Evolutionary conservation across 2,113 vertebrate species (phyloP).

Genomic region (Crotophaga sulcirostris): DNA sequence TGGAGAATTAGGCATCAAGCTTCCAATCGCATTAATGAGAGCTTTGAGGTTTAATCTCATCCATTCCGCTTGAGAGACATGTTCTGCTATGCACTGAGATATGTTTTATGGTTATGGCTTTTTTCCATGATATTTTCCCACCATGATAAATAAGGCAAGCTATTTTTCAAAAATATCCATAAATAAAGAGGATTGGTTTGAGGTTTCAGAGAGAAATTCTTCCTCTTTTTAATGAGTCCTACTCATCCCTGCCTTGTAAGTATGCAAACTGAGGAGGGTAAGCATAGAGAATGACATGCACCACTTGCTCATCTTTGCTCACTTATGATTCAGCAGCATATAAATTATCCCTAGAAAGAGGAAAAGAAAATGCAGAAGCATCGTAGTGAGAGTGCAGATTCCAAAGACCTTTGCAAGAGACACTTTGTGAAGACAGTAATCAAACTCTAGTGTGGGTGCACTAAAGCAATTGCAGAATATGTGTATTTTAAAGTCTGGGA

Average conservation of each 20-base stretch:
- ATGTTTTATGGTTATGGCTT: constrained; percentile 23
- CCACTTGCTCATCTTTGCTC: constrained; percentile 28
- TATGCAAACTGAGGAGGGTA: neutral
- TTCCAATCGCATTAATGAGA: constrained; percentile 46
- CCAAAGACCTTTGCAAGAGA: neutral
- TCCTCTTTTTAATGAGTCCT: constrained; percentile 11
- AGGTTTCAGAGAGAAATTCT: constrained; percentile 27
- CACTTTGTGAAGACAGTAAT: neutral
- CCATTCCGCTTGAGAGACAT: constrained; percentile 39
- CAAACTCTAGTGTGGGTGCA: neutral
- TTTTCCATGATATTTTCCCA: constrained; percentile 13
- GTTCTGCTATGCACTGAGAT: constrained; percentile 8
- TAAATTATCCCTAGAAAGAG: constrained; percentile 7
- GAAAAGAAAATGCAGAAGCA: neutral
- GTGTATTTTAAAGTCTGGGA: neutral
- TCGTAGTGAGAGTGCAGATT: neutral
- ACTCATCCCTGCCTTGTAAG: neutral
- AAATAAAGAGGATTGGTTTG: constrained; percentile 29
- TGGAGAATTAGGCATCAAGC: constrained; percentile 38
- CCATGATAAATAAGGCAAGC: constrained; percentile 25
- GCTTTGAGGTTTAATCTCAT: constrained; percentile 62
- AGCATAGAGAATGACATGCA: neutral
- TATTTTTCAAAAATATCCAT: constrained; percentile 42
- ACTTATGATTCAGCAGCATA: constrained; percentile 39
- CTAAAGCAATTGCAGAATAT: neutral